Percentiles rank a stretch among this genome's conserved stretches.
These are phyloP conservation scores for Sorex maritimensis DNA, from an alignment of 2,797 vertebrate genomes.

Conservation along the genomic window DNA sequence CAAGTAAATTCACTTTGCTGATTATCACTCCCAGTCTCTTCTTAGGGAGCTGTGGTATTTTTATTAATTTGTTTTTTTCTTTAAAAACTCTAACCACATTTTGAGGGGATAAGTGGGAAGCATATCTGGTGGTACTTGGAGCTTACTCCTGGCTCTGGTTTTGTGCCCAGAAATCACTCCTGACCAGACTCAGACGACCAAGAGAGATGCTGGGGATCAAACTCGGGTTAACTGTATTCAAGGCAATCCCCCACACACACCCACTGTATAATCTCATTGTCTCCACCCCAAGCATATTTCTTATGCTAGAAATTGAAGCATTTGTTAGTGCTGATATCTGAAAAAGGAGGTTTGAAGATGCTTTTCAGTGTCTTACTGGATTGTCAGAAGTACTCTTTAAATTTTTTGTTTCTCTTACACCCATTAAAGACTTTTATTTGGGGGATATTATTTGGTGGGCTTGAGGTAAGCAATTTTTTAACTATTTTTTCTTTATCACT, in stretches of 20 bases:
- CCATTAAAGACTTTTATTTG: not conserved
- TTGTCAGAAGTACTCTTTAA: not conserved
- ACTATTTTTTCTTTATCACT: constrained; percentile 15
- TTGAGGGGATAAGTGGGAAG: too few species aligned
- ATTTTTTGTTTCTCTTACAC: not conserved
- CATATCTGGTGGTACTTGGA: too few species aligned
- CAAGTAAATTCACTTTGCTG: not conserved
- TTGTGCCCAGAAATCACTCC: too few species aligned
- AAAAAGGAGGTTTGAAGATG: not conserved
- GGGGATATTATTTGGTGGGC: too few species aligned
- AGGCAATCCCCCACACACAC: too few species aligned
- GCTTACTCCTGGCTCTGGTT: too few species aligned
- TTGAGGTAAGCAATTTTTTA: not conserved
- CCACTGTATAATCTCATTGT: too few species aligned
- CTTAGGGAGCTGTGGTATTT: not conserved
- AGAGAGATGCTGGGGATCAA: too few species aligned
- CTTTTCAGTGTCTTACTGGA: not conserved
- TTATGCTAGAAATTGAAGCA: not conserved
- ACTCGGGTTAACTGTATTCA: too few species aligned
- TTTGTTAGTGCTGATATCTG: not conserved
- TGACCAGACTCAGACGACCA: too few species aligned
- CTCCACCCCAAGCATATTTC: not conserved
- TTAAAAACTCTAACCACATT: not conserved
- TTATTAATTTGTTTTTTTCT: not conserved
- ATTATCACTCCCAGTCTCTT: not conserved